phyloP scores from a whole-genome alignment of 1,140 invertebrate genomes.

The Bombus waltoni region DNA sequence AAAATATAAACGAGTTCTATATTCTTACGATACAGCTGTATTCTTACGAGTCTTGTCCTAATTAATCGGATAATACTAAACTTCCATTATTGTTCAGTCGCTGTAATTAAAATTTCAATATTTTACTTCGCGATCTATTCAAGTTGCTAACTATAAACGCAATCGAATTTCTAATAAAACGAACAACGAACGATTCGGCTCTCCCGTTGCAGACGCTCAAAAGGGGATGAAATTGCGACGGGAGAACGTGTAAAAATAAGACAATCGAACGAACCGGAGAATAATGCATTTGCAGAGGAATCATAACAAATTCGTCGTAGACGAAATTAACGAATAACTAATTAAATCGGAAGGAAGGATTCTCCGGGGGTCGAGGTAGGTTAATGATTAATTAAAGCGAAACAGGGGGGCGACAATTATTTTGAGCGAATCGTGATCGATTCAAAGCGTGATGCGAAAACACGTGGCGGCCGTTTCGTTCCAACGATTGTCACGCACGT shows the following conservation, averaged over 20 bases:
- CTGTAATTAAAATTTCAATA: background rate
- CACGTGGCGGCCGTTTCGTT: conserved; percentile 46
- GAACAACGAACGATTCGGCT: background rate
- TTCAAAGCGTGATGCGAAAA: conserved; percentile 45
- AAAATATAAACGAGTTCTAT: background rate
- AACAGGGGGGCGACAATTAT: conserved; percentile 25
- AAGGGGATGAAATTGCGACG: background rate
- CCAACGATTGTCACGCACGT: conserved; percentile 59
- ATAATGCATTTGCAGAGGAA: background rate
- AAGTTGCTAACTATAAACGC: background rate
- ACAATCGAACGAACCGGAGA: background rate
- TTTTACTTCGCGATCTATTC: background rate
- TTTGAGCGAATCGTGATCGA: conserved; percentile 48
- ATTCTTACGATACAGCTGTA: background rate
- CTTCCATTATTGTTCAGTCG: background rate
- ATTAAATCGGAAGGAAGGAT: conserved; percentile 20
- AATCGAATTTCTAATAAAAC: background rate
- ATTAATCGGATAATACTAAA: background rate
- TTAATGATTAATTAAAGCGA: conserved; percentile 33
- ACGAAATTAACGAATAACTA: conserved; percentile 14
- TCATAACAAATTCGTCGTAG: background rate
- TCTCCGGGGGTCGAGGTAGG: background rate
- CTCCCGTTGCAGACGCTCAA: background rate
- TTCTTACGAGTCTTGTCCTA: background rate
- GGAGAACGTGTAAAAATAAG: background rate